A percentile compares a stretch with the other conserved stretches of the same genome.
These are phyloP conservation scores for Ericerus pela DNA, from an alignment of 1,140 invertebrate species.

Conservation along the genomic window DNA sequence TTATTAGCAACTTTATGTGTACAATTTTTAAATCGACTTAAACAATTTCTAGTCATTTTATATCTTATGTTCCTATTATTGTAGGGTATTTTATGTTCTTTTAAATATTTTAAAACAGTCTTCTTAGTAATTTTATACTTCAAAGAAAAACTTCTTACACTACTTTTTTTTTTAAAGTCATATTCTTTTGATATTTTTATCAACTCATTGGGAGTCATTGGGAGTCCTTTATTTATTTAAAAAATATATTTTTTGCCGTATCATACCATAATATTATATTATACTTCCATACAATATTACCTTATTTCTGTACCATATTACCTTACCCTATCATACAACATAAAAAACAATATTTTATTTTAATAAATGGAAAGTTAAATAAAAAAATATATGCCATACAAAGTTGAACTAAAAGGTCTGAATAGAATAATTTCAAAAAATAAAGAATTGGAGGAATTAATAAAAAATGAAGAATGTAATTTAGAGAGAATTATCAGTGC, in stretches of 20 bases:
- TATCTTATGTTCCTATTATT: slow-evolving; percentile 15
- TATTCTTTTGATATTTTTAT: slow-evolving; percentile 13
- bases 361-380: neutral
- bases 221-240: too few relatives aligned
- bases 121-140: slow-evolving; percentile 15
- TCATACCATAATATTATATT: too few relatives aligned
- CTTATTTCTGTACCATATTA: neutral
- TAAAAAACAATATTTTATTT: neutral
- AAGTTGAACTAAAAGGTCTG: slow-evolving; percentile 10
- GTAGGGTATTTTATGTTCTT: slow-evolving; percentile 14
- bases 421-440: too few relatives aligned
- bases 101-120: slow-evolving; percentile 16
- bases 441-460: too few relatives aligned
- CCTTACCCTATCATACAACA: slow-evolving; percentile 1
- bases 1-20: slow-evolving; percentile 13
- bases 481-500: too few relatives aligned
- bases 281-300: slow-evolving; percentile 5
- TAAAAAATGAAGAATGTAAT: too few relatives aligned
- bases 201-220: slow-evolving; percentile 13
- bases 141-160: slow-evolving; percentile 17
- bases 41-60: slow-evolving; percentile 13
- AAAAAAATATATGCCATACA: slow-evolving; percentile 1
- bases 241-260: too few relatives aligned
- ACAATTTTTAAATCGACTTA: slow-evolving; percentile 13
- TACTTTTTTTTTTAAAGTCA: slow-evolving; percentile 15